Percentiles rank a stretch among this genome's conserved stretches.
Evolutionary conservation across 2,888 invertebrate species (phyloP).

Genomic region (Perizoma affinitatum): DNA sequence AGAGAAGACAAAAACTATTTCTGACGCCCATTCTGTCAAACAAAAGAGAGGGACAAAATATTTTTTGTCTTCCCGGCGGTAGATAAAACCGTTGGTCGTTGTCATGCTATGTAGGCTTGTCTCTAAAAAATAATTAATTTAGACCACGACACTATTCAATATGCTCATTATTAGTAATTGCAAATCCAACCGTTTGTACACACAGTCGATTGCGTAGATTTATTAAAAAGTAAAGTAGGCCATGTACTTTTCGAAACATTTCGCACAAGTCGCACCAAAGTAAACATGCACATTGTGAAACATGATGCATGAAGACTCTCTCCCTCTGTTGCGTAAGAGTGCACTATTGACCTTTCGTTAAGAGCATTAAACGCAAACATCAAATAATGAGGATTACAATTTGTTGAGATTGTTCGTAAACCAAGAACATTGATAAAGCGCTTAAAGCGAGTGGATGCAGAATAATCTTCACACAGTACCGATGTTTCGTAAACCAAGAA

Average conservation of each 20-base stretch:
- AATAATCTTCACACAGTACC: too few relatives aligned
- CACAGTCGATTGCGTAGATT: conserved; percentile 14
- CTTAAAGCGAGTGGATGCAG: neutral
- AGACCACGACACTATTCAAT: conserved; percentile 7
- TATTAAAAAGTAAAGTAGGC: conserved; percentile 26
- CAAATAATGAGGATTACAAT: conserved; percentile 14
- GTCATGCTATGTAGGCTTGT: too few relatives aligned
- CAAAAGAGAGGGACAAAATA: too few relatives aligned
- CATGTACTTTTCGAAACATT: conserved; percentile 20
- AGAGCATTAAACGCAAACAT: conserved; percentile 17
- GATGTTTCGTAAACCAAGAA: conserved; percentile 18
- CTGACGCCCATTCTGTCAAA: too few relatives aligned
- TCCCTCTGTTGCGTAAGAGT: conserved; percentile 41
- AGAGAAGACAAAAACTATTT: too few relatives aligned
- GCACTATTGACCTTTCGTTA: conserved; percentile 26
- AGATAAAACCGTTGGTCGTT: too few relatives aligned
- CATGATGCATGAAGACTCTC: conserved; percentile 32
- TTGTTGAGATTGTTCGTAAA: conserved; percentile 13
- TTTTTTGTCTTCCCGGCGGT: too few relatives aligned
- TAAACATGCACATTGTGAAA: conserved; percentile 26
- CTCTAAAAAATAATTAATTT: too few relatives aligned
- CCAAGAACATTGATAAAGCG: conserved; percentile 5
- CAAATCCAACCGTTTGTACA: conserved; percentile 1
- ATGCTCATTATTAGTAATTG: neutral
- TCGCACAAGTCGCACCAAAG: conserved; percentile 10